These are phyloP conservation scores for Drosophila equinoxialis DNA, from an alignment of 1,140 invertebrate genomes.

Conservation along the genomic window DNA sequence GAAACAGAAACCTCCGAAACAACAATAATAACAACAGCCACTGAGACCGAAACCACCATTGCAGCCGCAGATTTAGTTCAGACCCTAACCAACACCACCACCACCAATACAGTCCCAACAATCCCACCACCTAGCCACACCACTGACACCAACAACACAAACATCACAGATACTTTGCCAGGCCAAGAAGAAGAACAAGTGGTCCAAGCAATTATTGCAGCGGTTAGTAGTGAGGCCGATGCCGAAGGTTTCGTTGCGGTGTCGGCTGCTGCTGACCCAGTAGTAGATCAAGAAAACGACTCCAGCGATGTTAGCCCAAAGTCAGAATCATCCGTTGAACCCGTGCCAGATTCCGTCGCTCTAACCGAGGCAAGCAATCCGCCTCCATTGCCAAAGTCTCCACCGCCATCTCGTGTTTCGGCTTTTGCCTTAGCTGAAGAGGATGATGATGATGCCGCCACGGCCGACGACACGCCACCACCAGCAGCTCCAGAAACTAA, in stretches of 20 bases:
- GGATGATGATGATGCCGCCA: conserved; percentile 36
- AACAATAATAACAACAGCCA: conserved; percentile 44
- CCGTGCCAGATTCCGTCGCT: neutral
- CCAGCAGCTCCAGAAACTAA: conserved; percentile 9
- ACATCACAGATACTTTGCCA: conserved; percentile 40
- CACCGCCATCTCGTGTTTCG: conserved; percentile 74
- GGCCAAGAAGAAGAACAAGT: conserved; percentile 64
- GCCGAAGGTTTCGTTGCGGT: conserved; percentile 62
- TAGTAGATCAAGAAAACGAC: conserved; percentile 27
- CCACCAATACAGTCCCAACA: conserved; percentile 48
- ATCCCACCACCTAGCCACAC: conserved; percentile 55
- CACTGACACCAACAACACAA: conserved; percentile 24
- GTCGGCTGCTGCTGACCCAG: conserved; percentile 27
- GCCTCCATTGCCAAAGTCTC: conserved; percentile 68
- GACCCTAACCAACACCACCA: conserved; percentile 64
- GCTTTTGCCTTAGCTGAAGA: conserved; percentile 71
- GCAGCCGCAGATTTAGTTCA: conserved; percentile 78
- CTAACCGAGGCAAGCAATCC: conserved; percentile 51
- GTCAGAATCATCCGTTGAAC: conserved; percentile 22
- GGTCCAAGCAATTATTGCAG: conserved; percentile 68
- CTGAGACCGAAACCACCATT: conserved; percentile 64
- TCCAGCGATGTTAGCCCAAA: conserved; percentile 30
- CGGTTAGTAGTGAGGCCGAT: conserved; percentile 62
- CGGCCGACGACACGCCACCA: conserved; percentile 22
- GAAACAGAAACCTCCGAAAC: conserved; percentile 47